Conservation (phyloP, 2,888 invertebrate genomes). For the Calliopum simillimum region DNA sequence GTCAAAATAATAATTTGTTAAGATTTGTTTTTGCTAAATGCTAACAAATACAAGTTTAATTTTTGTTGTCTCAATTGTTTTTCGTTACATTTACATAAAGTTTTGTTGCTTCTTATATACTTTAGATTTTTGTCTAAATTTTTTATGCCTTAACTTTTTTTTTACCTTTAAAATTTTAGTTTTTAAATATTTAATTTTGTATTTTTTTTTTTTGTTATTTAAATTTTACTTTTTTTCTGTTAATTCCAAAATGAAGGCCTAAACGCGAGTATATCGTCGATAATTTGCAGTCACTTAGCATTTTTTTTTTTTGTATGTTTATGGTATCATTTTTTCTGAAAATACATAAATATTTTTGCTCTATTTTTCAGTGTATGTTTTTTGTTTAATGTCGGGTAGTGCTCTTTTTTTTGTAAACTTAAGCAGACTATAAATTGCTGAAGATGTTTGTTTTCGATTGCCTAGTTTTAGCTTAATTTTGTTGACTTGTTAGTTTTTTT, state of each 20-base stretch:
- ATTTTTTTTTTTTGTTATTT: constrained; percentile 54
- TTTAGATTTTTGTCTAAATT: constrained; percentile 21
- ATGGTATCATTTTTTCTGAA: constrained; percentile 53
- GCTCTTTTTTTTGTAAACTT: too few relatives aligned
- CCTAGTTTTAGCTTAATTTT: constrained; percentile 34
- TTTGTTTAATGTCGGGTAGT: neutral
- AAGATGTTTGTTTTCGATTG: constrained; percentile 40
- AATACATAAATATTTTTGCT: neutral
- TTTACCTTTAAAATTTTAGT: constrained; percentile 27
- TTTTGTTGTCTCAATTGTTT: neutral
- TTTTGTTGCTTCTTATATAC: neutral
- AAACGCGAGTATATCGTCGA: constrained; percentile 71
- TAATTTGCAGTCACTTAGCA: constrained; percentile 33
- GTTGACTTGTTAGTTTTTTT: constrained; percentile 31
- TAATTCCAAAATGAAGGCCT: constrained; percentile 72
- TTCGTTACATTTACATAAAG: constrained; percentile 10
- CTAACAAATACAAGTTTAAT: neutral
- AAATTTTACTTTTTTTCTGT: constrained; percentile 67
- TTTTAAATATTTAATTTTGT: constrained; percentile 6
- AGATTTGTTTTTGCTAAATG: neutral
- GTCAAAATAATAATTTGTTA: neutral
- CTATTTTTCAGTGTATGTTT: neutral
- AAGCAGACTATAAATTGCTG: neutral
- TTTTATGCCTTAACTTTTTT: constrained; percentile 26
- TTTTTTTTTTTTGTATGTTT: constrained; percentile 50